Evolutionary conservation across 2,797 vertebrate species (phyloP), one percentile per base, ranked within the genome.

Genomic region (Heliangelus exortis): DNA sequence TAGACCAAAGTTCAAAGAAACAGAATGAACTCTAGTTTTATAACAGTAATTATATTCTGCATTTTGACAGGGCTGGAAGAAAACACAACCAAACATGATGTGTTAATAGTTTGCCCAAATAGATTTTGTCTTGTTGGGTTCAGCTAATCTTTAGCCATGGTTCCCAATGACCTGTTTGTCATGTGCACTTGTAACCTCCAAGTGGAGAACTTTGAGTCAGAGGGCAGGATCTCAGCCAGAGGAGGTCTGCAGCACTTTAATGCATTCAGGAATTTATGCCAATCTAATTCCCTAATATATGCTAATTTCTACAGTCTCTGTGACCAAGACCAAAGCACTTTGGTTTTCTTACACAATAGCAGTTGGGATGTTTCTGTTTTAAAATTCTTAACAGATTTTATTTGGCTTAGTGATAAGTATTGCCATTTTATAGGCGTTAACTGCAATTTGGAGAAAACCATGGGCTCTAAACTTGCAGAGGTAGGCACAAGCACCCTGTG

Each of bases 1-100:
- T 9, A 77, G 31, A 28, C 50, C 83, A 57, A 73, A 76, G 45
- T 85, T 76, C 72, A 73, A 84, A 89, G 57, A 75, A 85, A 41
- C 29, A 71, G 61, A 63, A 14, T 33, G 39, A 66, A 61, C 48
- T 57, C 10, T 45, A 53, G 17, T 74, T 90, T 77, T 87, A 80
- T 83, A 77, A 65, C 0, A 0, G 15, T 43, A 79, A 41, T 66
- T 25, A 18, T 26, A 51, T 91, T 82, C 43, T 82, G 16, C 19
- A 22, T 19, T 25, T 48, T 22, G 33, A 75, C 16, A 72, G 26
- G 41, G 19, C 31, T 62, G 41, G 61, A 87, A 69, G 61, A 77
- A 91, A 83, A 80, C 1, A 3, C 61, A 89, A 5, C 15, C 61
- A 68, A 50, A 17, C 0, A 0, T 59, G 53, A 9, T 25, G 4